Evolutionary conservation across 2,888 invertebrate genomes (phyloP), one percentile per base, ranked within the genome.

Genomic region (Coenonympha glycerion): DNA sequence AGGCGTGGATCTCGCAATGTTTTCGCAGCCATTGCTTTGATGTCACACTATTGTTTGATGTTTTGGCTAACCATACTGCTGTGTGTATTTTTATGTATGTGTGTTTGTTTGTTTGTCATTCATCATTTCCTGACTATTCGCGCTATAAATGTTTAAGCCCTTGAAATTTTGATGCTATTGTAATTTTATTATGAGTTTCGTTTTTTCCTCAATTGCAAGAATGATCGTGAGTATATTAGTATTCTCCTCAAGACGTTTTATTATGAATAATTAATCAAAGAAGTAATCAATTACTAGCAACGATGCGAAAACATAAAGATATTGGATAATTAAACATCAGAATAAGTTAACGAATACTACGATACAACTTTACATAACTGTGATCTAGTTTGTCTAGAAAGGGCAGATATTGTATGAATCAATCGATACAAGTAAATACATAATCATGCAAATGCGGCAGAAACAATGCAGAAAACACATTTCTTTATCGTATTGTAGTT

Each of bases 381-480:
- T 19, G 30, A 26, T 44, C 48, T 48, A 18, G 39, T 44, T 30
- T 6, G 6, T 26, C 39, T 22, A 49, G 28, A 44, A 42, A 52
- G 31, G 28, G 47, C 41, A 36, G 41, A 31, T 28, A 33, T 24
- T 26, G 24, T 26, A 22, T 26, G 24, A 21, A 22, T 45, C 34
- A 6, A 3, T 28, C n/a, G 15, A 5, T 41, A n/a, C 11, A 18
- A 19, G 19, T n/a, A n/a, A 19, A 11, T 30, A 30, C 37, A 53
- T 49, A 45, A 49, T 39, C 28, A 53, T 53, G 52, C 40, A 53
- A 49, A 50, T 50, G 40, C 22, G 44, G 44, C 22, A 41, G 28
- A 28, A 41, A 28, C 19, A 41, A 41, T 18, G 26, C 28, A 41
- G 18, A 30, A 28, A 30, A 16, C 16, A 24, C 24, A 40, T 40